A percentile compares a stretch with the other conserved stretches of the same genome.
Evolutionary conservation across 2,797 vertebrate genomes (phyloP).

Genomic region (Molossus molossus): DNA sequence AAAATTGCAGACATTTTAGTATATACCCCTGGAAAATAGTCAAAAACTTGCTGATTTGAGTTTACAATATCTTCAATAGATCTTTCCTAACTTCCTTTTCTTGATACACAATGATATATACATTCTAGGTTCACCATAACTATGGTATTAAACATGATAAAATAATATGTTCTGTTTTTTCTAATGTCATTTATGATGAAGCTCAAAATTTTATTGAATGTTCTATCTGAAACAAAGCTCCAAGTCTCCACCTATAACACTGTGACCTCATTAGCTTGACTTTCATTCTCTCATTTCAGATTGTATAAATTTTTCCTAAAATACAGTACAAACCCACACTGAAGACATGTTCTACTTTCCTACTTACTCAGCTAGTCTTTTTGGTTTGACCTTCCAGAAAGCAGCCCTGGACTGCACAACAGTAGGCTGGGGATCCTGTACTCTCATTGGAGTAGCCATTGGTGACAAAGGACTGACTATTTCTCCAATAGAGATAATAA

Average conservation of each 20-base stretch:
- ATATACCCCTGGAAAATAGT: neutral
- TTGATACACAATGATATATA: neutral
- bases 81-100: neutral
- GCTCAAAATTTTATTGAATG: neutral
- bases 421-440: conserved; percentile 59
- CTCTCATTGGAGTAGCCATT: conserved; percentile 59
- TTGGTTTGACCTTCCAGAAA: conserved; percentile 70
- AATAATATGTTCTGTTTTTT: conserved; percentile 8
- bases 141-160: neutral
- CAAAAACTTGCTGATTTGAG: neutral
- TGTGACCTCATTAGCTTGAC: neutral
- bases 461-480: neutral
- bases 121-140: neutral
- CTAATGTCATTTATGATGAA: neutral
- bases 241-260: neutral
- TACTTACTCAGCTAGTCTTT: neutral
- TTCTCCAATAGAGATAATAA: conserved; percentile 12
- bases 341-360: neutral
- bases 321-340: neutral
- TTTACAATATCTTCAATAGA: neutral
- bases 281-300: neutral
- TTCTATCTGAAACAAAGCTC: neutral
- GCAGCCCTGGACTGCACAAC: conserved; percentile 69
- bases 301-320: conserved; percentile 1
- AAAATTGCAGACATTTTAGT: conserved; percentile 19